phyloP scores from a whole-genome alignment of 2,797 vertebrate genomes.

The Crypturellus tataupa region DNA sequence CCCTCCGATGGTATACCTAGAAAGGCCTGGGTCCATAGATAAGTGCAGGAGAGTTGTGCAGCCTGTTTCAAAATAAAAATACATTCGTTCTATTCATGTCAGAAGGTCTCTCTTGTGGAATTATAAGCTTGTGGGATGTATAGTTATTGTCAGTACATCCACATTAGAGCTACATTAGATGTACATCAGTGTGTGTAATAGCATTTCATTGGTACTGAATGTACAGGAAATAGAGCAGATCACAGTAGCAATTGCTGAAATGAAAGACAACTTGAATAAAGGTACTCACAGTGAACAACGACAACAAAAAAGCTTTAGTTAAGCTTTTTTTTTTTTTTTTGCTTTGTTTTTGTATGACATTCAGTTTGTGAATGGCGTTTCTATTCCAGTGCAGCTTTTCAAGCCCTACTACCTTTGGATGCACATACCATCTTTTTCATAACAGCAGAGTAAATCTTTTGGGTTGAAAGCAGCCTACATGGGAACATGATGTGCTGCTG shows the following conservation, averaged over 20 bases:
- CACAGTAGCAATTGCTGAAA: background rate
- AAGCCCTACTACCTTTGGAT: background rate
- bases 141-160: background rate
- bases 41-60: background rate
- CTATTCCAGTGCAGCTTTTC: background rate
- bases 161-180: accelerated
- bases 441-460: background rate
- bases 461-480: background rate
- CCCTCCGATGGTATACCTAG: background rate
- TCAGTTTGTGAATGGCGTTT: background rate
- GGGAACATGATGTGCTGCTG: background rate
- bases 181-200: background rate
- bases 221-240: background rate
- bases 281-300: accelerated
- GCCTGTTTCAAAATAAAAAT: background rate
- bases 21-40: background rate
- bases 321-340: background rate
- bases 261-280: background rate
- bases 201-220: background rate
- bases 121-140: background rate
- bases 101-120: background rate
- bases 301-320: background rate
- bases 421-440: background rate
- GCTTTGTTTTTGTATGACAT: background rate
- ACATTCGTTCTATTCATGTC: accelerated